These are phyloP conservation scores for Pelecanoides urinatrix DNA, from an alignment of 2,113 vertebrate genomes.

Conservation along the genomic window DNA sequence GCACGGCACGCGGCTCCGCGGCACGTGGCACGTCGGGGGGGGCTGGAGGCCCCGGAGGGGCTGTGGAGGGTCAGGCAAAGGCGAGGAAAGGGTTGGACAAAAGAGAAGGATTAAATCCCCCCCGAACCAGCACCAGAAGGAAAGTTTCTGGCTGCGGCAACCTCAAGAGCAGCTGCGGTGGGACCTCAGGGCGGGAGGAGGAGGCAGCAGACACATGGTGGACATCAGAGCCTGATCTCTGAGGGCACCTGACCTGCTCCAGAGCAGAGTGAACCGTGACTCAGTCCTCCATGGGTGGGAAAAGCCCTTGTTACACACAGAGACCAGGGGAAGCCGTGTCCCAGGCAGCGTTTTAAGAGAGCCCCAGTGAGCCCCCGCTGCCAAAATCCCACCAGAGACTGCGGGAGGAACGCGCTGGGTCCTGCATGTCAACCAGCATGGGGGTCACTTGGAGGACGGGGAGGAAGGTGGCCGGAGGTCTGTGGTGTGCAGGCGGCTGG, in stretches of 20 bases:
- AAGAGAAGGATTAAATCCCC: neutral
- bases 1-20: rapidly evolving
- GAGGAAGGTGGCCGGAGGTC: neutral
- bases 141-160: neutral
- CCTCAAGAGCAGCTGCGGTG: neutral
- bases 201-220: rapidly evolving
- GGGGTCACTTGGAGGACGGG: neutral
- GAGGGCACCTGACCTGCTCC: neutral
- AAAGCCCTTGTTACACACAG: rapidly evolving
- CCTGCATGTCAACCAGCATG: neutral
- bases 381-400: rapidly evolving
- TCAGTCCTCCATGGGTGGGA: neutral
- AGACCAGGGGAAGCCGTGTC: neutral
- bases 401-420: neutral
- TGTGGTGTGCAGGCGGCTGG: rapidly evolving
- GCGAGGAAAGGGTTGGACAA: neutral
- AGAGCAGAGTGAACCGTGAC: rapidly evolving
- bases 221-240: rapidly evolving
- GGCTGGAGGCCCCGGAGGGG: neutral
- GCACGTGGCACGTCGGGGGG: rapidly evolving
- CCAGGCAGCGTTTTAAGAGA: neutral
- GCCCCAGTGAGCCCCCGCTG: neutral
- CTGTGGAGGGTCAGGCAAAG: neutral
- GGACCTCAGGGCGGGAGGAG: neutral
- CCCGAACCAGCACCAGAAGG: neutral